Evolutionary conservation across 2,888 invertebrate genomes (phyloP), one percentile per base, ranked within the genome.

Genomic region (Hedychridium roseum): DNA sequence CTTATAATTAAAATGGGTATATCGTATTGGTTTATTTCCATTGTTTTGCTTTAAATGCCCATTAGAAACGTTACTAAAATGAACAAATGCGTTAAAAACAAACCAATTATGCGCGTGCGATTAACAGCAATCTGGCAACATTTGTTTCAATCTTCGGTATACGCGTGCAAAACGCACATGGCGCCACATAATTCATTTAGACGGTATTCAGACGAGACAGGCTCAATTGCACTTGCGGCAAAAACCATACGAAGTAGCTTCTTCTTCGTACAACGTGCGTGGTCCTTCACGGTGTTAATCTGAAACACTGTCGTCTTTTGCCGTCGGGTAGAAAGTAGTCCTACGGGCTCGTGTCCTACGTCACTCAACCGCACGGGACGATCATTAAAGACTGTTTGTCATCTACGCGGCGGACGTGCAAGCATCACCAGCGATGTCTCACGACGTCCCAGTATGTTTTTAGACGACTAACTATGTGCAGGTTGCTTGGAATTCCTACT

Each of bases 211-310:
- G 62, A 57, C 61, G 61, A 65, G 72, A 64, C 73, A 71, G 54
- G 75, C 74, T 72, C 74, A 74, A 76, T 76, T 76, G 73, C 73
- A 64, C 56, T 46, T 50, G 68, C 31, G 50, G 59, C 64, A 70
- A 72, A 72, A 71, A 71, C 51, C 51, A 44, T 42, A 38, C 27
- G 52, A 46, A 41, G 58, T 54, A 59, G 52, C 59, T 58, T 65
- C 66, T 78, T 78, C 77, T 58, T 64, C 72, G 77, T 77, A 78
- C 77, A 63, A 68, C 75, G 76, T 73, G 77, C 63, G 77, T 76
- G 77, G 77, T 76, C 77, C 62, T 55, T 37, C 16, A n/a, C 26
- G 11, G 34, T 35, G 42, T 43, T 35, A 34, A 26, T 31, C 17
- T 23, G 42, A 23, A 34, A 43, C 15, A 20, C 15, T 30, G 7